Evolutionary conservation across 2,113 vertebrate species (phyloP).

Genomic region (Coracopsis vasa): DNA sequence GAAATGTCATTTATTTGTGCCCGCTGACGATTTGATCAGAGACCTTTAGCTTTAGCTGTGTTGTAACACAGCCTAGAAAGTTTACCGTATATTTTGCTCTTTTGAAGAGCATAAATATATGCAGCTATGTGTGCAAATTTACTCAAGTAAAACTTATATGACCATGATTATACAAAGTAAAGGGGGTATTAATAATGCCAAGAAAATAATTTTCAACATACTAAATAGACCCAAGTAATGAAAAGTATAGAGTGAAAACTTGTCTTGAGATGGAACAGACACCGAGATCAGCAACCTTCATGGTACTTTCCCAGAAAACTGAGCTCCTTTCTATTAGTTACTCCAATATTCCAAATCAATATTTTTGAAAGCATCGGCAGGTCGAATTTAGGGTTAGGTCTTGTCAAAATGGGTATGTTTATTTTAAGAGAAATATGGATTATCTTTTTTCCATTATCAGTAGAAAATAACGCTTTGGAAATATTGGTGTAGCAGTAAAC

Average conservation of each 20-base stretch:
- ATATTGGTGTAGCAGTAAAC: neutral
- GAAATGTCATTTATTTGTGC: neutral
- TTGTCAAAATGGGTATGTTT: neutral
- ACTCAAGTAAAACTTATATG: neutral
- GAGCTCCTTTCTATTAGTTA: neutral
- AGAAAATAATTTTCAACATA: neutral
- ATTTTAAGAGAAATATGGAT: neutral
- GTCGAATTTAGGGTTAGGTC: neutral
- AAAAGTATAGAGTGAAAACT: neutral
- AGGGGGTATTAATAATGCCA: neutral
- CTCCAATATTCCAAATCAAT: neutral
- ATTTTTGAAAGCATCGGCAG: fast-evolving
- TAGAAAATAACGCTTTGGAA: neutral
- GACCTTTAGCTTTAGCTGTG: neutral
- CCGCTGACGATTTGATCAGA: neutral
- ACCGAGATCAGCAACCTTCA: neutral
- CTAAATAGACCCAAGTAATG: neutral
- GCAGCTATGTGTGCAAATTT: neutral
- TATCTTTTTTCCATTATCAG: neutral
- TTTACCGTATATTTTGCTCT: neutral
- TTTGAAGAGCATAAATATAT: neutral
- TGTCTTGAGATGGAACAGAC: neutral
- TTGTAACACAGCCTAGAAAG: neutral
- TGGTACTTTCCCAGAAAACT: neutral
- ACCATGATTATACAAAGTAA: neutral